Conservation (phyloP, 2,113 vertebrate genomes). For the Xiphorhynchus elegans region DNA sequence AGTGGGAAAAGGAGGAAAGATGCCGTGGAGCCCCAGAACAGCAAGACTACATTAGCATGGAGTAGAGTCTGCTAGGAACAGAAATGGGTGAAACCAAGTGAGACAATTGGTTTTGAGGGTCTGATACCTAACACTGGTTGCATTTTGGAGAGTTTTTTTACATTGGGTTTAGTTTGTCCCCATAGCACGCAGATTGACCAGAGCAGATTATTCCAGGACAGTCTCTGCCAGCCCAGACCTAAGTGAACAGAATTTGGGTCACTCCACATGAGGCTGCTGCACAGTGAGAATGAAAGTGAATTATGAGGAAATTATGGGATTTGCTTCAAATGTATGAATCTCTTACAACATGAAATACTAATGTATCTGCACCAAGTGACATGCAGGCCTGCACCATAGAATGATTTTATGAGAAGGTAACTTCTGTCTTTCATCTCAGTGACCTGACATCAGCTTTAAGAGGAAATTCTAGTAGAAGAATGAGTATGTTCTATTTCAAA, state of each 20-base stretch:
- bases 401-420: not conserved
- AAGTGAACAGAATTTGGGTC: not conserved
- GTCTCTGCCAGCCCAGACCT: not conserved
- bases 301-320: not conserved
- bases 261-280: not conserved
- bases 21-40: not conserved
- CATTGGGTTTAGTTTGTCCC: not conserved
- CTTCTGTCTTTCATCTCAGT: not conserved
- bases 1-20: not conserved
- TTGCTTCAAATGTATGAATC: not conserved
- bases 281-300: rapidly evolving
- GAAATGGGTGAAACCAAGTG: not conserved
- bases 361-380: not conserved
- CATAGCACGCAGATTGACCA: not conserved
- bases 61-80: not conserved
- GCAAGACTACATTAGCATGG: not conserved
- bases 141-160: not conserved
- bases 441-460: not conserved
- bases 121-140: not conserved
- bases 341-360: not conserved
- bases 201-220: not conserved
- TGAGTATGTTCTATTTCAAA: not conserved
- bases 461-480: not conserved
- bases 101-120: not conserved
- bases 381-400: not conserved